phyloP scores from a whole-genome alignment of 1,140 invertebrate genomes.

The Bombus confusus region DNA sequence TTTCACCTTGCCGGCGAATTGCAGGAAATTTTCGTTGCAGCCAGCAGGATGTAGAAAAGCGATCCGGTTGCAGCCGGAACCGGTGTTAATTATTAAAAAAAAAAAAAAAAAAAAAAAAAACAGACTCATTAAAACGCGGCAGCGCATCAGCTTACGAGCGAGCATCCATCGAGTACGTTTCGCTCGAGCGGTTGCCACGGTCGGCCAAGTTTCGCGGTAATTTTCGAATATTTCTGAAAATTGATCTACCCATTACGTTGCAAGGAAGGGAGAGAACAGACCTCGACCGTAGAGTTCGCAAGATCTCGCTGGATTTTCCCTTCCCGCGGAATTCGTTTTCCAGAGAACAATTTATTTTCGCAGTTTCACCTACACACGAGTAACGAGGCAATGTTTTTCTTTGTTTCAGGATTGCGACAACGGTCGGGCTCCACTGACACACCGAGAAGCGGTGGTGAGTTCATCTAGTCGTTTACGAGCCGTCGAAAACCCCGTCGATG shows the following conservation, averaged over 20 bases:
- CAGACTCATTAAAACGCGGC: slow-evolving; percentile 31
- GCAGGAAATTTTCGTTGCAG: neutral
- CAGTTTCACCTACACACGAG: neutral
- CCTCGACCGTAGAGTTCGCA: slow-evolving; percentile 48
- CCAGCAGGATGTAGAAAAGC: neutral
- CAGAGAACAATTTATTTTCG: neutral
- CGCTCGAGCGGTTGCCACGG: neutral
- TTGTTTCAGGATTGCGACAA: slow-evolving; percentile 78
- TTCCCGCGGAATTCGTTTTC: neutral
- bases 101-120: too few relatives aligned
- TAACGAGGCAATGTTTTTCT: neutral
- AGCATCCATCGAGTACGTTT: slow-evolving; percentile 14
- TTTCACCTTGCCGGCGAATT: neutral
- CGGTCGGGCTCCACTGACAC: slow-evolving; percentile 74
- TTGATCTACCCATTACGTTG: slow-evolving; percentile 38
- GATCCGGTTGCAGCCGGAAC: neutral
- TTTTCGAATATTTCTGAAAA: slow-evolving; percentile 62
- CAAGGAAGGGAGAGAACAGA: neutral
- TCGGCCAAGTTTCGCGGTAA: slow-evolving; percentile 34
- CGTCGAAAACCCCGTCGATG: neutral
- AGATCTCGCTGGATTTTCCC: slow-evolving; percentile 54
- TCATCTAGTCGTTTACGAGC: neutral
- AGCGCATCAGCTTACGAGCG: neutral
- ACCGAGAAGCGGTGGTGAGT: slow-evolving; percentile 73
- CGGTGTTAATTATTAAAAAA: slow-evolving; percentile 36